These are phyloP conservation scores for Neomonachus schauinslandi DNA, from an alignment of 2,113 vertebrate genomes.

Conservation along the genomic window DNA sequence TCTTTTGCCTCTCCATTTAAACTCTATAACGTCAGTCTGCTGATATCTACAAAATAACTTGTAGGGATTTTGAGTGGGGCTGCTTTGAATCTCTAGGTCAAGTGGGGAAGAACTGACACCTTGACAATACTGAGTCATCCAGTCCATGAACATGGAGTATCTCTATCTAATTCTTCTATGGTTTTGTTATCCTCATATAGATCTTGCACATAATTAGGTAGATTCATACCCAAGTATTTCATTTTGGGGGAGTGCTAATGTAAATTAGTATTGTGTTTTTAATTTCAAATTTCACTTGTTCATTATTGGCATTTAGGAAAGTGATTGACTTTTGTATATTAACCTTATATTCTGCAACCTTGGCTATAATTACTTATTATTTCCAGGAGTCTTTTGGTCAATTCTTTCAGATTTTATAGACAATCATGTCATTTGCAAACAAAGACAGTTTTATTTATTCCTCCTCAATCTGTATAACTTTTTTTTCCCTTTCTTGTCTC, in stretches of 20 bases:
- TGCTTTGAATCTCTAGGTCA: background rate
- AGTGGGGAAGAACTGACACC: background rate
- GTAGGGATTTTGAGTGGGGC: background rate
- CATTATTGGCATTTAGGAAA: slow-evolving; percentile 10
- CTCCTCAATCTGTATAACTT: background rate
- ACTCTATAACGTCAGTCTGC: background rate
- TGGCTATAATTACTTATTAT: background rate
- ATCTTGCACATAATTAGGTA: background rate
- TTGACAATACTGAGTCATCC: background rate
- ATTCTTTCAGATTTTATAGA: background rate
- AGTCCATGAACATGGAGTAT: background rate
- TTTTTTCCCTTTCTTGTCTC: background rate
- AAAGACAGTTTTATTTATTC: background rate
- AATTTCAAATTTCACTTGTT: background rate
- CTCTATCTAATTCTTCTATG: background rate
- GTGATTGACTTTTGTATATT: background rate
- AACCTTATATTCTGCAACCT: background rate
- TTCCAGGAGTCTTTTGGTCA: background rate
- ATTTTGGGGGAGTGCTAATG: background rate
- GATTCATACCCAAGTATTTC: background rate
- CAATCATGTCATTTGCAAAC: background rate
- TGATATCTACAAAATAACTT: background rate
- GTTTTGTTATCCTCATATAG: background rate
- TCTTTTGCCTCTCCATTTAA: background rate
- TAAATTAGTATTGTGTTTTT: slow-evolving; percentile 9